Percentiles rank a stretch among this genome's conserved stretches.
Conservation (phyloP, 2,888 invertebrate species). For the Plutella xylostella region DNA sequence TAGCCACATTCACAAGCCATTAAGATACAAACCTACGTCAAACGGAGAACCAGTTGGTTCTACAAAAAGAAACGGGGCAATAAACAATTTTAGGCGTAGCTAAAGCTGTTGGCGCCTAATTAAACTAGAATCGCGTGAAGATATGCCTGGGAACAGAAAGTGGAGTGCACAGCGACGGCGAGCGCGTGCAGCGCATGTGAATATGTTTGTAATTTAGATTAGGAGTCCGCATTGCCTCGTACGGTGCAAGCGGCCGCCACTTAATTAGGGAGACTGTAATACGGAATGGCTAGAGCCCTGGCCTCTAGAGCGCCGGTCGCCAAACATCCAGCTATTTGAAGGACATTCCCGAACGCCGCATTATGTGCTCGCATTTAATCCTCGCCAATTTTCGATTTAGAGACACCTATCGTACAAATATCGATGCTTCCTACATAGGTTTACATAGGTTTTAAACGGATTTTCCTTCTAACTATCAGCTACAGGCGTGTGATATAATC, state of each 20-base stretch:
- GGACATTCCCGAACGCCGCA: too few relatives aligned
- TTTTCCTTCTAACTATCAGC: too few relatives aligned
- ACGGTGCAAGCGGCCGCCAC: neutral
- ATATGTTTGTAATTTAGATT: constrained; percentile 1
- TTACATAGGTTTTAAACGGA: too few relatives aligned
- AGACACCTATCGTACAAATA: too few relatives aligned
- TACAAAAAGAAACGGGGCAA: neutral
- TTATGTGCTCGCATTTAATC: too few relatives aligned
- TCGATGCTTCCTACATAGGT: too few relatives aligned
- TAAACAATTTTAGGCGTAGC: neutral
- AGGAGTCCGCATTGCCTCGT: neutral
- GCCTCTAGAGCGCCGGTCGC: constrained; percentile 2
- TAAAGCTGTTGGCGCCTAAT: constrained; percentile 1
- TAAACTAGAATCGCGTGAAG: constrained; percentile 14
- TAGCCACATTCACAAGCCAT: neutral
- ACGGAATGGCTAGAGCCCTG: neutral
- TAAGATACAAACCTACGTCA: neutral
- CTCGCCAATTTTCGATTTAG: too few relatives aligned
- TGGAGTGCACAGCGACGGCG: constrained; percentile 7
- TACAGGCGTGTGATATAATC: too few relatives aligned
- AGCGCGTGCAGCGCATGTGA: neutral
- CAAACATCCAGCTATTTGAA: neutral
- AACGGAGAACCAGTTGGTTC: too few relatives aligned
- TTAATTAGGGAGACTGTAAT: neutral
- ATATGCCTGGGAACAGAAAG: constrained; percentile 18